Conservation (phyloP, 2,888 invertebrate species). For the Drosophila tanythrix region DNA sequence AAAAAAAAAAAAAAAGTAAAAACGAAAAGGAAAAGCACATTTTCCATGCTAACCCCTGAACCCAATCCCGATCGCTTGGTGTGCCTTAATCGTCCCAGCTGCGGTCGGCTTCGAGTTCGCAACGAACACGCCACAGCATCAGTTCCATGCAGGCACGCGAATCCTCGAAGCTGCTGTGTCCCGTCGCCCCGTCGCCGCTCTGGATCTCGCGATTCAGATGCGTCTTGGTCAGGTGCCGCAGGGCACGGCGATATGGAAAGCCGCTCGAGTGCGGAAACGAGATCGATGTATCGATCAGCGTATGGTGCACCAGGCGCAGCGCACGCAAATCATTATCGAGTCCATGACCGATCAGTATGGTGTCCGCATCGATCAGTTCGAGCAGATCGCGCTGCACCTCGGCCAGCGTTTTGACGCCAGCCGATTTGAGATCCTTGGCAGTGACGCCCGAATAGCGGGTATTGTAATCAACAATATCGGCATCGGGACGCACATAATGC, state of each 20-base stretch:
- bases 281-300: conserved; percentile 95
- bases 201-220: conserved; percentile 94
- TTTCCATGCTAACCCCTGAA: neutral
- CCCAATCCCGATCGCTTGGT: no score
- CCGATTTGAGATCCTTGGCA: conserved; percentile 87
- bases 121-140: conserved; percentile 91
- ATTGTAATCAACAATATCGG: conserved; percentile 95
- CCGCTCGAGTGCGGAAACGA: conserved; percentile 94
- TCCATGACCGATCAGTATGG: conserved; percentile 97
- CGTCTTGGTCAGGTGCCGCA: conserved; percentile 91
- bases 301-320: conserved; percentile 92
- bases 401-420: conserved; percentile 88
- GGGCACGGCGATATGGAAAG: conserved; percentile 92
- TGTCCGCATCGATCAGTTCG: conserved; percentile 91
- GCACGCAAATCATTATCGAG: conserved; percentile 97
- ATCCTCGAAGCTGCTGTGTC: conserved; percentile 97
- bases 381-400: conserved; percentile 95
- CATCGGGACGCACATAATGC: conserved; percentile 92
- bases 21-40: neutral
- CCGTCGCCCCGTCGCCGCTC: conserved; percentile 86
- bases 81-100: conserved; percentile 51
- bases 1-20: neutral
- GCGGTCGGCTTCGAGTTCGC: conserved; percentile 51
- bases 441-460: conserved; percentile 98
- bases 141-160: conserved; percentile 95